A percentile compares a stretch with the other conserved stretches of the same genome.
Evolutionary conservation across 2,797 vertebrate species (phyloP).

Genomic region (Gymnocypris eckloni): DNA sequence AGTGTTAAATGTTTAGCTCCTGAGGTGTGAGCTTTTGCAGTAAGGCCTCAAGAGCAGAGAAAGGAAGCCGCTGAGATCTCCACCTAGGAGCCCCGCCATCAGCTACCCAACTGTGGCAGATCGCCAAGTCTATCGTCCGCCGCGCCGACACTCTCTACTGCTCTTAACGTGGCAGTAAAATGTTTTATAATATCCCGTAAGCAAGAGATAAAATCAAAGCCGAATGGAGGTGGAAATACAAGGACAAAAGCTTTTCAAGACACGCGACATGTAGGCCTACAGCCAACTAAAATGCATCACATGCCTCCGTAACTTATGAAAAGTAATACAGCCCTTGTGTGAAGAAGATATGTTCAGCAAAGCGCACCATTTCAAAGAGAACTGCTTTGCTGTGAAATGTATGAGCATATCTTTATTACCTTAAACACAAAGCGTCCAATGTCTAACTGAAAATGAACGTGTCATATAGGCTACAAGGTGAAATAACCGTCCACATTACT

Average conservation of each 20-base stretch:
- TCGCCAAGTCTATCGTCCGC: conserved; percentile 26
- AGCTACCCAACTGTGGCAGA: conserved; percentile 30
- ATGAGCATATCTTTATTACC: conserved; percentile 21
- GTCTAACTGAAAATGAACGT: conserved; percentile 27
- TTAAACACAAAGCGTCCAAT: conserved; percentile 19
- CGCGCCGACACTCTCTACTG: conserved; percentile 10
- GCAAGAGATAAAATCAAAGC: conserved; percentile 20
- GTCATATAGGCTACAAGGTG: background rate
- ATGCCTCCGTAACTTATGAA: background rate
- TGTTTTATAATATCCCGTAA: conserved; percentile 40
- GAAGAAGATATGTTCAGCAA: background rate
- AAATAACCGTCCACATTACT: background rate
- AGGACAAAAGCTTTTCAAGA: background rate
- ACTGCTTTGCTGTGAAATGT: background rate
- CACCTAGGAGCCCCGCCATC: conserved; percentile 15
- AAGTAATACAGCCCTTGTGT: background rate
- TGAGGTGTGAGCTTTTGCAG: conserved; percentile 52
- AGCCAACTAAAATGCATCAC: background rate
- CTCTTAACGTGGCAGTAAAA: conserved; percentile 50
- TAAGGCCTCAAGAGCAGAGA: conserved; percentile 17
- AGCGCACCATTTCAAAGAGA: background rate
- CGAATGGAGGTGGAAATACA: background rate
- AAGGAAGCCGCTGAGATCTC: conserved; percentile 18
- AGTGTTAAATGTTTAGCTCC: conserved; percentile 51
- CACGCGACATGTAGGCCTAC: background rate